A percentile compares a stretch with the other conserved stretches of the same genome.
phyloP scores from a whole-genome alignment of 1,140 invertebrate species.

The Trichonephila clavipes region DNA sequence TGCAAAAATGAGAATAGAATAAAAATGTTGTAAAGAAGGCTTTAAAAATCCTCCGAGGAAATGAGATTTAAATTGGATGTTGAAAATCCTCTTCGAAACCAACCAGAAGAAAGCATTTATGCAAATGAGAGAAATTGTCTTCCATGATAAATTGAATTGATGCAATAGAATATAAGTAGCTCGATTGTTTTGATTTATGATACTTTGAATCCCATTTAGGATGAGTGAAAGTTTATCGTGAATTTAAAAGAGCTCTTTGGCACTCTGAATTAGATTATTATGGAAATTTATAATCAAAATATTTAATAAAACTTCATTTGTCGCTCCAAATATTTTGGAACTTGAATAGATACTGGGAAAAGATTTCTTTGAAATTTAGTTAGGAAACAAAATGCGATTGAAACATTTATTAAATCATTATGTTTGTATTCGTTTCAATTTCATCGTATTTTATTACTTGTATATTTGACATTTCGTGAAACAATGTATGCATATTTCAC shows the following conservation, averaged over 20 bases:
- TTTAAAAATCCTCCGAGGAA: not conserved
- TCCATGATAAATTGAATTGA: conserved; percentile 8
- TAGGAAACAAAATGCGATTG: too few relatives aligned
- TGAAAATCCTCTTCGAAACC: not conserved
- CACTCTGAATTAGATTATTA: not conserved
- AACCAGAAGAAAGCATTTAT: not conserved
- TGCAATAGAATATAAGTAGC: not conserved
- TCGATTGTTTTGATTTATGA: conserved; percentile 12
- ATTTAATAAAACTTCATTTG: not conserved
- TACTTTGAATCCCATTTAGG: not conserved
- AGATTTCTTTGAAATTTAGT: too few relatives aligned
- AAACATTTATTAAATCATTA: too few relatives aligned
- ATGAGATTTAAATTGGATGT: not conserved
- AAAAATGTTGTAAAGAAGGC: too few relatives aligned
- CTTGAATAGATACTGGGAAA: not conserved
- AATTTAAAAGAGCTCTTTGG: not conserved
- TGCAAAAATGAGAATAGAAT: too few relatives aligned
- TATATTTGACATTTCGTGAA: too few relatives aligned
- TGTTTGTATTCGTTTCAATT: too few relatives aligned
- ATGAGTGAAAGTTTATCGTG: not conserved
- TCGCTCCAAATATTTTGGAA: not conserved
- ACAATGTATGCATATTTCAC: too few relatives aligned
- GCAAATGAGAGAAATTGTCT: conserved; percentile 14
- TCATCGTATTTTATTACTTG: too few relatives aligned
- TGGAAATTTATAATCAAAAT: conserved; percentile 6